Conservation (phyloP, 1,140 invertebrate genomes). For the Eufriesea mexicana region DNA sequence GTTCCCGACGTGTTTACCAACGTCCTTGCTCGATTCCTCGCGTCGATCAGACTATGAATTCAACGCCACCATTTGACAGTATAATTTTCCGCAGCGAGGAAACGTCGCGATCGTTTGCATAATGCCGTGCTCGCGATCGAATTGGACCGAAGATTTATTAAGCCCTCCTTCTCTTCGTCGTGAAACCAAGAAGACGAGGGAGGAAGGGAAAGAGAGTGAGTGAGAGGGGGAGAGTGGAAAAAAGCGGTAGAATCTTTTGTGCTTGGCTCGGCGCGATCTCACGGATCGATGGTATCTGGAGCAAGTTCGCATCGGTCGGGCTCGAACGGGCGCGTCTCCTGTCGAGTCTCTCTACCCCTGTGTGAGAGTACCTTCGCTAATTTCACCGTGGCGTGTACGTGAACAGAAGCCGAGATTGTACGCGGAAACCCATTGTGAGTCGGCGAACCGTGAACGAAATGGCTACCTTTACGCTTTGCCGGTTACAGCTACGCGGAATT, state of each 20-base stretch:
- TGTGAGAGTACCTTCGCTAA: slow-evolving; percentile 62
- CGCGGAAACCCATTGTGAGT: slow-evolving; percentile 73
- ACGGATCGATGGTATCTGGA: slow-evolving; percentile 36
- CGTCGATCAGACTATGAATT: background rate
- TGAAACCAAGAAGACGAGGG: too few relatives aligned
- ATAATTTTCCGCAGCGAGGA: slow-evolving; percentile 19
- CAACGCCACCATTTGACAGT: slow-evolving; percentile 13
- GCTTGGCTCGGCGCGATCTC: slow-evolving; percentile 1
- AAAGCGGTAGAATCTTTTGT: slow-evolving; percentile 15
- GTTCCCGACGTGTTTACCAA: background rate
- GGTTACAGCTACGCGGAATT: slow-evolving; percentile 70
- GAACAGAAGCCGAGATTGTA: slow-evolving; percentile 67
- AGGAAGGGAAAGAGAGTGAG: background rate
- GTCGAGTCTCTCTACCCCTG: background rate
- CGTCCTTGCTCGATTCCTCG: background rate
- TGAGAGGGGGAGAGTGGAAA: too few relatives aligned
- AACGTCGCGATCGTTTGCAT: slow-evolving; percentile 36
- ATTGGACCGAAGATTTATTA: slow-evolving; percentile 22
- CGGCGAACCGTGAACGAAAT: slow-evolving; percentile 73
- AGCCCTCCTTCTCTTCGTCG: background rate
- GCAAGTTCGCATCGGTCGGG: slow-evolving; percentile 23
- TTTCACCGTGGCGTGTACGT: slow-evolving; percentile 59
- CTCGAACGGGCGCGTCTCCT: slow-evolving; percentile 38
- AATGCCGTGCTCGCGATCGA: background rate
- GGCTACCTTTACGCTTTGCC: slow-evolving; percentile 75